phyloP scores from a whole-genome alignment of 35 echinoderm and acorn worm genomes.

The Nesometra sesokonis region DNA sequence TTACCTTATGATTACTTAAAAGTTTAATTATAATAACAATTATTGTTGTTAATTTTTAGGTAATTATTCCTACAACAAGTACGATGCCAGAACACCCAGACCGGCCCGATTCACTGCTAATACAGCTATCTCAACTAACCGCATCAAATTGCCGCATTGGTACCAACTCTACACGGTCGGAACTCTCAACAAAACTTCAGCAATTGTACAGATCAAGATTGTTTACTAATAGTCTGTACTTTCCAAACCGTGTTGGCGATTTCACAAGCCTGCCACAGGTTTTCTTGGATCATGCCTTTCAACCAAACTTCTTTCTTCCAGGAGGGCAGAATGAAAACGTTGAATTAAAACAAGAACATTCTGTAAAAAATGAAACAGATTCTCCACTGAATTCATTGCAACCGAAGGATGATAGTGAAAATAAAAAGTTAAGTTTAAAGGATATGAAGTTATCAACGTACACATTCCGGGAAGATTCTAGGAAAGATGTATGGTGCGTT shows the following conservation, averaged over 20 bases:
- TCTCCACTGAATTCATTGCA: neutral
- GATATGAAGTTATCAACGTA: conserved; percentile 44
- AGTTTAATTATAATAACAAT: neutral
- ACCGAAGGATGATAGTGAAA: neutral
- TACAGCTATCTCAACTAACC: conserved; percentile 76
- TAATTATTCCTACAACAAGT: conserved; percentile 55
- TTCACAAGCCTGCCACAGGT: conserved; percentile 40
- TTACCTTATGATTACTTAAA: too few species aligned
- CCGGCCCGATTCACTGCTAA: conserved; percentile 60
- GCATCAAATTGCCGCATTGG: conserved; percentile 82
- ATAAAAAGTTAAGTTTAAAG: neutral
- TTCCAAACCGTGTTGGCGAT: conserved; percentile 39
- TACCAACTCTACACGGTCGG: conserved; percentile 56
- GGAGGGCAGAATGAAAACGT: conserved; percentile 18
- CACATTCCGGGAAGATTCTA: conserved; percentile 59
- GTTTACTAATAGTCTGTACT: conserved; percentile 21
- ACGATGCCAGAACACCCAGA: conserved; percentile 64
- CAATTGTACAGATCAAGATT: conserved; percentile 50
- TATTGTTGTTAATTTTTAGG: conserved; percentile 25
- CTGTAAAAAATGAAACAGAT: neutral
- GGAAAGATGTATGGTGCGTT: conserved; percentile 74
- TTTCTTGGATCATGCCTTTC: conserved; percentile 76
- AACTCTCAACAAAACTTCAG: conserved; percentile 70
- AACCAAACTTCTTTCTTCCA: conserved; percentile 65
- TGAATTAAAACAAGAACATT: neutral